Evolutionary conservation across 2,888 invertebrate species (phyloP).

Genomic region (Melanotus villosus): DNA sequence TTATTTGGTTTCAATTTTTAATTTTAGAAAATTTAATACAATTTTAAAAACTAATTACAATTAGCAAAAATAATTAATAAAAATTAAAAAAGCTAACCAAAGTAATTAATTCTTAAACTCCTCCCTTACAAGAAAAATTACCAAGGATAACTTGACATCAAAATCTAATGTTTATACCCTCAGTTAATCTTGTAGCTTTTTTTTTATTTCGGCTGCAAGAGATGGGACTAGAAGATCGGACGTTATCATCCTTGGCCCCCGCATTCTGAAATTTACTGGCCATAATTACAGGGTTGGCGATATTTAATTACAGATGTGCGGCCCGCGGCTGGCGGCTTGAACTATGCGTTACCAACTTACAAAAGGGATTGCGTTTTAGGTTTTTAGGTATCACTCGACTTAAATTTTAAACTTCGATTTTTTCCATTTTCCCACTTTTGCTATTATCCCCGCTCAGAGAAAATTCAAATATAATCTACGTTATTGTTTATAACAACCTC

Average conservation of each 20-base stretch:
- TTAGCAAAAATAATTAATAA: too few relatives aligned
- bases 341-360: constrained; percentile 44
- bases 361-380: constrained; percentile 35
- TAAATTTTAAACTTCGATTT: too few relatives aligned
- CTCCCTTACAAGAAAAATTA: constrained; percentile 34
- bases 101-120: constrained; percentile 38
- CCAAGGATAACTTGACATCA: constrained; percentile 34
- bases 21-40: too few relatives aligned
- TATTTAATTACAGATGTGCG: constrained; percentile 84
- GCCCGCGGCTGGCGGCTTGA: constrained; percentile 62
- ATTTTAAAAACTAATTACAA: too few relatives aligned
- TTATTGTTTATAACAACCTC: too few relatives aligned
- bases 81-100: constrained; percentile 11
- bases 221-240: constrained; percentile 68
- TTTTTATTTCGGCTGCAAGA: constrained; percentile 53
- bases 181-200: constrained; percentile 55
- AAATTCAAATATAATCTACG: too few relatives aligned
- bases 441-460: too few relatives aligned
- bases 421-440: too few relatives aligned
- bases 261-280: constrained; percentile 86
- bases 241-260: constrained; percentile 70
- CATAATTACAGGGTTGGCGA: constrained; percentile 87
- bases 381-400: constrained; percentile 24
- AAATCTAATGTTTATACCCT: constrained; percentile 53
- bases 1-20: too few relatives aligned